A percentile compares a stretch with the other conserved stretches of the same genome.
These are phyloP conservation scores for Rhinophrynus dorsalis DNA, from an alignment of 2,797 vertebrate species.

Conservation along the genomic window DNA sequence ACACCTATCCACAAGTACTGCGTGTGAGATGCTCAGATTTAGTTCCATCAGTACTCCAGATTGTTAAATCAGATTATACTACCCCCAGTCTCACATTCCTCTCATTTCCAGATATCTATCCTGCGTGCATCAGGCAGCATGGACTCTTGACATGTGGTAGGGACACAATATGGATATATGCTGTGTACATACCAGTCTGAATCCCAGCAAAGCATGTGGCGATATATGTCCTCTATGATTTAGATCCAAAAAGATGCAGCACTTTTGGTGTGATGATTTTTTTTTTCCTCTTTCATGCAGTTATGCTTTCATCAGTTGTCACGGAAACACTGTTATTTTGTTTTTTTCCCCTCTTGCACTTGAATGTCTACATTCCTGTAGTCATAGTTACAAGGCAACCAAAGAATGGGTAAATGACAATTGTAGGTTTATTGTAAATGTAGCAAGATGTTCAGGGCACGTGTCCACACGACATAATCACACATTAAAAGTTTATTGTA, in stretches of 20 bases:
- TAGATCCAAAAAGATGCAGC: constrained; percentile 25
- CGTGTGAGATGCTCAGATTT: too few relatives aligned
- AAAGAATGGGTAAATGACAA: constrained; percentile 52
- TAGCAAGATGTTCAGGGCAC: not conserved
- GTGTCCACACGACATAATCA: not conserved
- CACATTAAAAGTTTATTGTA: too few relatives aligned
- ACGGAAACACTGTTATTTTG: constrained; percentile 79
- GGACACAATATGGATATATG: too few relatives aligned
- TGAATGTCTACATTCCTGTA: constrained; percentile 65
- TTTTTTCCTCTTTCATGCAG: constrained; percentile 48
- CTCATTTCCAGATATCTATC: not conserved
- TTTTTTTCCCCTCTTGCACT: constrained; percentile 59
- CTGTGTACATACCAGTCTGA: not conserved
- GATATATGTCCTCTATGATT: constrained; percentile 2
- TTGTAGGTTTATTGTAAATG: constrained; percentile 47
- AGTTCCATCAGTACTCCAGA: too few relatives aligned
- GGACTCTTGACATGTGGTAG: too few relatives aligned
- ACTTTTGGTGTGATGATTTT: constrained; percentile 19
- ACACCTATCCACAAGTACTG: too few relatives aligned
- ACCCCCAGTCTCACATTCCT: too few relatives aligned
- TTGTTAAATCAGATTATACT: too few relatives aligned
- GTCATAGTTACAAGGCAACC: constrained; percentile 72
- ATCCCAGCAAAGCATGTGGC: not conserved
- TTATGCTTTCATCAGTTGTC: constrained; percentile 70
- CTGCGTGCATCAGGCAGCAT: not conserved